A percentile compares a stretch with the other conserved stretches of the same genome.
Conservation (phyloP, 2,113 vertebrate species). For the Nyctereutes procyonoides region DNA sequence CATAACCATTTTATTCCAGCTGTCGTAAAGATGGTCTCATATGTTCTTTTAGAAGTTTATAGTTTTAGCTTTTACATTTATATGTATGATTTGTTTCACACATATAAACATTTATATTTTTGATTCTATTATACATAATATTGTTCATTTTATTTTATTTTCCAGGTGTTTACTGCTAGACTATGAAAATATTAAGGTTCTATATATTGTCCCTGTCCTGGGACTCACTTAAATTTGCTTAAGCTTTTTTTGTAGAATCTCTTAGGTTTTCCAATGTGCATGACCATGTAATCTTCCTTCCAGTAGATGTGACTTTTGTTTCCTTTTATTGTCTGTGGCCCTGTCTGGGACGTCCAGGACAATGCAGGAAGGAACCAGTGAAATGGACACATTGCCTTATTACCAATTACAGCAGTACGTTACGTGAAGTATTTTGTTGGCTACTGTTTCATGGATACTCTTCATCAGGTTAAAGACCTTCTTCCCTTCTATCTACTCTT, state of each 20-base stretch:
- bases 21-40: neutral
- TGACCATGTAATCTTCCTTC: accelerated
- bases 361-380: accelerated
- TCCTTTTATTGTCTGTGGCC: neutral
- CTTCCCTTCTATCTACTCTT: neutral
- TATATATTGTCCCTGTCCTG: neutral
- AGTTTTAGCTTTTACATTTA: neutral
- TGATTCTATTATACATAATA: too few species aligned
- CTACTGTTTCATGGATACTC: neutral
- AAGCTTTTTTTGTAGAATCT: neutral
- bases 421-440: neutral
- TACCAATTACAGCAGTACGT: neutral
- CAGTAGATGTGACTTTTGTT: accelerated
- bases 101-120: neutral
- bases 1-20: neutral
- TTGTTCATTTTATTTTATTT: neutral
- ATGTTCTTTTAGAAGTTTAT: neutral
- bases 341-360: neutral
- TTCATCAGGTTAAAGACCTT: neutral
- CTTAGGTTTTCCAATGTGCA: too few species aligned
- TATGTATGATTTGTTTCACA: neutral
- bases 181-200: too few species aligned
- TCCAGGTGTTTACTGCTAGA: neutral
- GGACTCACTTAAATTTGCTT: too few species aligned
- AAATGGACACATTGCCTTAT: too few species aligned